Conservation (phyloP, 35 echinoderm and acorn worm genomes). For the Apostichopus parvimensis region DNA sequence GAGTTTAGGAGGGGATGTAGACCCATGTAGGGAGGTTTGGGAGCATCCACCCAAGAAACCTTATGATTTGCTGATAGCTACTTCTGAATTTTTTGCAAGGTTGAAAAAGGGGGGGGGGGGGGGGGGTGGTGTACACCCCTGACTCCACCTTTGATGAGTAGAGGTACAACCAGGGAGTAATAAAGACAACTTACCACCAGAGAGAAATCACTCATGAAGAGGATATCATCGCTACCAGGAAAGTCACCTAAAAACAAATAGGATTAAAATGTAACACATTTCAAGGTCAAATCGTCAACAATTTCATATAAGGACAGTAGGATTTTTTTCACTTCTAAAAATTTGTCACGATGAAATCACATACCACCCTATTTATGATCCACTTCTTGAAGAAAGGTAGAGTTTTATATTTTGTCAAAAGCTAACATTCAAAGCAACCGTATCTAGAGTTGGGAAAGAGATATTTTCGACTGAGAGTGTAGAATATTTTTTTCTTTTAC, state of each 20-base stretch:
- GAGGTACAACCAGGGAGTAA: not conserved
- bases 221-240: constrained; percentile 24
- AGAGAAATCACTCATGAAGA: constrained; percentile 32
- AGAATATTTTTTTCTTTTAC: too few relatives aligned
- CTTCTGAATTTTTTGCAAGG: too few relatives aligned
- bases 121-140: too few relatives aligned
- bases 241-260: constrained; percentile 17
- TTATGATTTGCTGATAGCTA: too few relatives aligned
- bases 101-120: too few relatives aligned
- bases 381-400: too few relatives aligned
- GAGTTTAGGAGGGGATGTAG: too few relatives aligned
- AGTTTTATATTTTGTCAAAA: constrained; percentile 17
- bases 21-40: not conserved
- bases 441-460: constrained; percentile 42
- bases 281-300: not conserved
- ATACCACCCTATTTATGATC: too few relatives aligned
- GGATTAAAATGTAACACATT: not conserved
- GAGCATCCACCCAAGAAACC: not conserved
- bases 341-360: too few relatives aligned
- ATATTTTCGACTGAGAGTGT: not conserved
- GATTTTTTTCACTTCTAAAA: too few relatives aligned
- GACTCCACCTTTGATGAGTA: too few relatives aligned
- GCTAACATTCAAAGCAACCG: constrained; percentile 29
- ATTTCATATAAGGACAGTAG: too few relatives aligned
- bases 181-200: not conserved